A percentile compares a stretch with the other conserved stretches of the same genome.
Conservation (phyloP, 2,797 vertebrate species). For the Gambusia yucatana region DNA sequence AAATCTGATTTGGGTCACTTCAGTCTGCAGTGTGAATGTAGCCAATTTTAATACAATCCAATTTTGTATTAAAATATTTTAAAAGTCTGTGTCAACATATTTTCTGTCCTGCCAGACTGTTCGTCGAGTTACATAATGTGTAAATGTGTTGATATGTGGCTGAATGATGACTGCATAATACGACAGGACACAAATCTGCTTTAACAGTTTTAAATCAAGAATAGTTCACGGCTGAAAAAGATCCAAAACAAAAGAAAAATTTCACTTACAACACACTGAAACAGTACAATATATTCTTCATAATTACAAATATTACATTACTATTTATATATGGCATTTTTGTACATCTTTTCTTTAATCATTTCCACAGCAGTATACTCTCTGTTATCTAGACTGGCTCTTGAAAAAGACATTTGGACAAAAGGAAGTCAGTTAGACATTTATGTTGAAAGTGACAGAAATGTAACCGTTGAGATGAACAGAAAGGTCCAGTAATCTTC, state of each 20-base stretch:
- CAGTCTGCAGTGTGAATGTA: too few relatives aligned
- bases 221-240: constrained; percentile 74
- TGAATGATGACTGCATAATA: constrained; percentile 20
- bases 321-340: constrained; percentile 75
- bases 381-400: constrained; percentile 30
- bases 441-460: constrained; percentile 21
- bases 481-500: constrained; percentile 20
- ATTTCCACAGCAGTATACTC: constrained; percentile 35
- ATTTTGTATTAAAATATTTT: not conserved
- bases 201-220: constrained; percentile 77
- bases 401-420: constrained; percentile 50
- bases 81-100: not conserved
- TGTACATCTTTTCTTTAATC: constrained; percentile 63
- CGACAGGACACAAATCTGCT: constrained; percentile 61
- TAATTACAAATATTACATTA: constrained; percentile 78
- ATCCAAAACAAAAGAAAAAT: constrained; percentile 61
- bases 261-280: constrained; percentile 74
- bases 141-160: not conserved
- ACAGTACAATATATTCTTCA: constrained; percentile 71
- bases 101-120: not conserved
- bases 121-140: too few relatives aligned
- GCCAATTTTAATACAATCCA: not conserved
- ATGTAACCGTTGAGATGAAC: constrained; percentile 26
- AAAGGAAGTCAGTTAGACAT: constrained; percentile 29
- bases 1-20: too few relatives aligned